Evolutionary conservation across 2,797 vertebrate genomes (phyloP), one percentile per base, ranked within the genome.

Genomic region (Bradypodion ventrale): DNA sequence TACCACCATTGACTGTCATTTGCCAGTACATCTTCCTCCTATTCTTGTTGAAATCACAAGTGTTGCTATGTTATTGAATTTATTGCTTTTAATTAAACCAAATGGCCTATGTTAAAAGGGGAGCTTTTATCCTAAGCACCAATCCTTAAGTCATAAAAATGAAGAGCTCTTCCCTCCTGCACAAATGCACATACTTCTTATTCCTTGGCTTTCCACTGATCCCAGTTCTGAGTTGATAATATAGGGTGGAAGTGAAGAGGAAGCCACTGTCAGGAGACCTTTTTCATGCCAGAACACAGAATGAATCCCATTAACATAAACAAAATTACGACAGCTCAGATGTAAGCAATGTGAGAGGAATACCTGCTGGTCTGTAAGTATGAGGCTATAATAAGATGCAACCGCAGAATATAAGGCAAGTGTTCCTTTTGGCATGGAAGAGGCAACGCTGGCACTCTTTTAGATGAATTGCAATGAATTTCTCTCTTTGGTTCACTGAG

Each of bases 11-110:
- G 42, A 35, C 69, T 80, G 23, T 42, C 80, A 83, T 72, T 59
- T 5, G 3, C 76, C 85, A 10, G 27, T 25, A 37, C 82, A 3
- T 10, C 68, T 80, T 84, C 8, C 52, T 83, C 75, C 83, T 81
- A 83, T 62, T 42, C 76, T 90, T 79, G 16, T 60, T 29, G 79
- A 87, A 72, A 87, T 91, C 80, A 87, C 62, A 81, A 83, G 82
- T 83, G 25, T 68, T 82, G 10, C 69, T 44, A 65, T 5, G 4
- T 77, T 84, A 72, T 73, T 87, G 46, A 83, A 75, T 83, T 70
- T 83, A 91, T 83, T 49, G 44, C 65, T 76, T 80, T 83, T 83
- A 88, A 87, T 52, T 1, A 0, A 78, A 85, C 29, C 74, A 63
- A 87, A 92, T 84, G 25, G 2, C 37, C 21, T 0, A 0, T 7